Conservation (phyloP, 2,797 vertebrate species). For the Takifugu ocellatus region DNA sequence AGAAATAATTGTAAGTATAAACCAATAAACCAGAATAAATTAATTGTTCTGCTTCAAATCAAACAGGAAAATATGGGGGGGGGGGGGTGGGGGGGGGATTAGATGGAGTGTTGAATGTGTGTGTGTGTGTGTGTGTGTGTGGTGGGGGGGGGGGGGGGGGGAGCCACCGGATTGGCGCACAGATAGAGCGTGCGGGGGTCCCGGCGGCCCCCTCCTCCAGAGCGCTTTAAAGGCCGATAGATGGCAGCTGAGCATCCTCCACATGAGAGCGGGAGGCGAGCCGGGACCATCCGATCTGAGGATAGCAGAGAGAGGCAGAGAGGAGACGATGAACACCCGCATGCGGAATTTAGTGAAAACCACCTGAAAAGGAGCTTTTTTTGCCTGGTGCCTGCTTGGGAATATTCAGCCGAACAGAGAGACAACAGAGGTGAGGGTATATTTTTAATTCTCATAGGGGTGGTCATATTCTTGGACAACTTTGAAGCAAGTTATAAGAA, state of each 20-base stretch:
- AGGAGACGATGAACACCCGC: conserved; percentile 5
- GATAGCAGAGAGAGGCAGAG: not conserved
- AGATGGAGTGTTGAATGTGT: too few relatives aligned
- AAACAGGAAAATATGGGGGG: too few relatives aligned
- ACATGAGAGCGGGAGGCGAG: conserved; percentile 13
- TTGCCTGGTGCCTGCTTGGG: conserved; percentile 15
- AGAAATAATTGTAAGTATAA: too few relatives aligned
- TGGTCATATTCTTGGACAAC: conserved; percentile 1
- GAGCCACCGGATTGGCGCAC: conserved; percentile 80
- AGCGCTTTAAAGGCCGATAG: conserved; percentile 86
- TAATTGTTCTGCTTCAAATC: too few relatives aligned
- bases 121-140: not conserved
- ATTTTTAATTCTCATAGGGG: too few relatives aligned
- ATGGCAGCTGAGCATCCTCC: conserved; percentile 75
- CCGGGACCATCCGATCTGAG: conserved; percentile 29
- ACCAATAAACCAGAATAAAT: too few relatives aligned
- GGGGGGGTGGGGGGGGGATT: too few relatives aligned
- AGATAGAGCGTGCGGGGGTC: conserved; percentile 72
- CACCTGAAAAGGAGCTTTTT: conserved; percentile 19
- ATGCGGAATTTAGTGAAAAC: conserved; percentile 42
- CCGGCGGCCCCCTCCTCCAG: conserved; percentile 76
- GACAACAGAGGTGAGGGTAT: conserved; percentile 43
- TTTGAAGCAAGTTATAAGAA: too few relatives aligned
- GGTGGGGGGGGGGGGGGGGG: conserved; percentile 1
- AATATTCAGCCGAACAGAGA: conserved; percentile 30